These are phyloP conservation scores for Odiellus spinosus DNA, from an alignment of 2,888 invertebrate genomes.

Conservation along the genomic window DNA sequence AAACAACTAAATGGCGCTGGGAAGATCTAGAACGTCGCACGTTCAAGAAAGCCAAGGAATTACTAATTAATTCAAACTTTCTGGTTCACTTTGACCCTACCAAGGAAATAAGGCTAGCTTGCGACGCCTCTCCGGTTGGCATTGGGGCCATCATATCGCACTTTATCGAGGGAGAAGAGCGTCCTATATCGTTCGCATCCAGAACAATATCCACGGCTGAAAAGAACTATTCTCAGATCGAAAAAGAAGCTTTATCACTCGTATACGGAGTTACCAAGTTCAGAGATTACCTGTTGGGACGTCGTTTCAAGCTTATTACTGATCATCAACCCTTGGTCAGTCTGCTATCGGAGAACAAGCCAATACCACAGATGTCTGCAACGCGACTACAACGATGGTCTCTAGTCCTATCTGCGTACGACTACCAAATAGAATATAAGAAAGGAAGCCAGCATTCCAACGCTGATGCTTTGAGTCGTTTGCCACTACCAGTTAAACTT, in stretches of 20 bases:
- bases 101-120: constrained; percentile 24
- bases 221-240: constrained; percentile 18
- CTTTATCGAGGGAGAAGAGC: constrained; percentile 28
- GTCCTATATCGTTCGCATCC: constrained; percentile 22
- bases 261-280: constrained; percentile 30
- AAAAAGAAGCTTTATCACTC: constrained; percentile 26
- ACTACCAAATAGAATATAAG: constrained; percentile 24
- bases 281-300: constrained; percentile 29
- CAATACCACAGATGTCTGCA: constrained; percentile 22
- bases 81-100: constrained; percentile 25
- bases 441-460: constrained; percentile 23
- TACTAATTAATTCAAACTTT: constrained; percentile 19
- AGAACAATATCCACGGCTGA: constrained; percentile 17
- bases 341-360: not conserved
- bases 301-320: constrained; percentile 29
- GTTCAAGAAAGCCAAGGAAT: constrained; percentile 19
- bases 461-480: constrained; percentile 25
- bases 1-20: constrained; percentile 17
- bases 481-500: constrained; percentile 5
- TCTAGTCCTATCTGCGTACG: constrained; percentile 24
- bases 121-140: constrained; percentile 28
- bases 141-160: constrained; percentile 22
- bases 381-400: constrained; percentile 24
- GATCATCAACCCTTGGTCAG: constrained; percentile 30
- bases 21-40: constrained; percentile 14